Evolutionary conservation across 2,797 vertebrate species (phyloP).

Genomic region (Cirrhinus molitorella): DNA sequence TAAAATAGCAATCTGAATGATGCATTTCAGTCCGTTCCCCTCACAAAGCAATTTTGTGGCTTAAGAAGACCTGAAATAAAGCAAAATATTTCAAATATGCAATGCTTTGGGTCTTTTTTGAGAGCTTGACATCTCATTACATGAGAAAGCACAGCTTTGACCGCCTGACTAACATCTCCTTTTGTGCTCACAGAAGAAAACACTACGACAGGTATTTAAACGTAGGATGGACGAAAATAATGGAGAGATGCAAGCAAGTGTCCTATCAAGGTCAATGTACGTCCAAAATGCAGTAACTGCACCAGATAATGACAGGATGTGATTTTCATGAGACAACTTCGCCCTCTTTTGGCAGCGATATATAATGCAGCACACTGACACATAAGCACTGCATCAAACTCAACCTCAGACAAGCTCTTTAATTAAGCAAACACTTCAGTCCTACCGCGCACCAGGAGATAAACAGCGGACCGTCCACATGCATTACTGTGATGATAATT

Average conservation of each 20-base stretch:
- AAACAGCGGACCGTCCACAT: neutral
- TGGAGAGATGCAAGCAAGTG: neutral
- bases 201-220: neutral
- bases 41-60: neutral
- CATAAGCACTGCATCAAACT: neutral
- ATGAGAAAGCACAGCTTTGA: neutral
- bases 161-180: neutral
- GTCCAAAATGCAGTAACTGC: neutral
- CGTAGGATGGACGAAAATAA: neutral
- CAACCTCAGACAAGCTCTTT: neutral
- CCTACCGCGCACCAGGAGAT: neutral
- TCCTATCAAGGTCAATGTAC: neutral
- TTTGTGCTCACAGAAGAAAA: neutral
- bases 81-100: neutral
- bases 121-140: no score
- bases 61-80: neutral
- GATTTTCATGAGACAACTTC: neutral
- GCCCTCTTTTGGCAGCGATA: constrained; percentile 19
- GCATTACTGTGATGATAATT: neutral
- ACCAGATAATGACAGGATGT: neutral
- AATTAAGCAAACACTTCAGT: neutral
- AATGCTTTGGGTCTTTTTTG: neutral
- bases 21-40: neutral
- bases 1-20: neutral
- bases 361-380: neutral